Base-by-base conservation (phyloP, 1,140 invertebrate genomes). In the Pectinophora gossypiella region DNA sequence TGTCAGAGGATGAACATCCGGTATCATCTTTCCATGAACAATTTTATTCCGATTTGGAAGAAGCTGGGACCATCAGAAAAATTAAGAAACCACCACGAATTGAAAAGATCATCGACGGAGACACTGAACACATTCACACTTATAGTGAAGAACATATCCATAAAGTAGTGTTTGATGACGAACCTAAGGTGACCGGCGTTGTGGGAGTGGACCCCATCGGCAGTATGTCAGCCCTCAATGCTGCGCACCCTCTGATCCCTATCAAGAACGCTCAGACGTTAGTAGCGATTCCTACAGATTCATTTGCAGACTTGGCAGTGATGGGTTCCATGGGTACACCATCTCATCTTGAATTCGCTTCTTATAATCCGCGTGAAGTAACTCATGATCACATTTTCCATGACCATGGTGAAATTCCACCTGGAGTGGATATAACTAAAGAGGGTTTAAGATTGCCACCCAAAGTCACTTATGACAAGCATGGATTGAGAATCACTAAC, bases 111-210 rank as follows among this genome's bases (percentile, higher is more conserved):
- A 72, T 89, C 35, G 85, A 89, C 44, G 85, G 87, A 32, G 75
- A 89, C 59, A 86, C 83, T 48, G 87, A 89, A 64, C 87, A 89
- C 49, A 86, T 89, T 56, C 87, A 89, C 49, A 86, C 82, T 0
- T 89, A 87, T 20, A 88, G 76, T 27, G 87, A 89, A 61, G 87
- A 89, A 56, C 87, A 89, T 35, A 81, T 89, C 49, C 87, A 89
- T 55, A 87, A 89, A 59, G 43, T 87, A 36, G 68, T 86, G 2
- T 85, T 72, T 53, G 76, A 87, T 48, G 71, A 82, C 22, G 67
- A 64, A 9, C 36, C 64, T 1, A 82, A 80, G 43, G 40, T 72
- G 10, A 52, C 64, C 12, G 60, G 65, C 15, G 49, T 80, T 1
- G 60, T 70, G 21, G 68, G 73, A 20, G 56, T 74, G 5, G 69